A percentile compares a stretch with the other conserved stretches of the same genome.
phyloP scores from a whole-genome alignment of 2,113 vertebrate species.

The Syrrhaptes paradoxus region DNA sequence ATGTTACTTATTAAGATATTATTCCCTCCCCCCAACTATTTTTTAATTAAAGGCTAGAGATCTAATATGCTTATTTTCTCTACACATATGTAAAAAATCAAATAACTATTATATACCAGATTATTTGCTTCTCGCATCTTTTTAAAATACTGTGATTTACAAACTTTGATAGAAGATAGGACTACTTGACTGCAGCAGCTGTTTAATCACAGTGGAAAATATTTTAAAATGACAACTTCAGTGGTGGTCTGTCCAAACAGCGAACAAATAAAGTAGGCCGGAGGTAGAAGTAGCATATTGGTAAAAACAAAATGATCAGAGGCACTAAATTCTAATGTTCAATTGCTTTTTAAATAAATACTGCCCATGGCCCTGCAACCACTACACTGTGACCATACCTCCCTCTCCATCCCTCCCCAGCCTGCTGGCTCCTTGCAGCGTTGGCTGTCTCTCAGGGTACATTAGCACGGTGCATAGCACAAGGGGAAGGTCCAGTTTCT shows the following conservation, averaged over 20 bases:
- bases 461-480: background rate
- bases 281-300: background rate
- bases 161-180: background rate
- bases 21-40: constrained; percentile 48
- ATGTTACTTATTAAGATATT: constrained; percentile 74
- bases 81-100: constrained; percentile 72
- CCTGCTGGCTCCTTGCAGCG: background rate
- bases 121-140: constrained; percentile 8
- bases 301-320: background rate
- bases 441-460: background rate
- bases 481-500: constrained; percentile 11
- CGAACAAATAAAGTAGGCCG: background rate
- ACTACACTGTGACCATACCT: background rate
- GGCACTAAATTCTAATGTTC: background rate
- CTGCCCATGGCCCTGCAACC: background rate
- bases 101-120: constrained; percentile 40
- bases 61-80: constrained; percentile 61
- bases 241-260: constrained; percentile 41
- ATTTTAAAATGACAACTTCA: constrained; percentile 14
- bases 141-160: constrained; percentile 28
- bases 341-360: background rate
- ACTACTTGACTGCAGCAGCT: constrained; percentile 8
- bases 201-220: constrained; percentile 39
- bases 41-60: constrained; percentile 76
- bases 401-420: background rate